Evolutionary conservation across 2,888 invertebrate species (phyloP).

Genomic region (Aromia moschata): DNA sequence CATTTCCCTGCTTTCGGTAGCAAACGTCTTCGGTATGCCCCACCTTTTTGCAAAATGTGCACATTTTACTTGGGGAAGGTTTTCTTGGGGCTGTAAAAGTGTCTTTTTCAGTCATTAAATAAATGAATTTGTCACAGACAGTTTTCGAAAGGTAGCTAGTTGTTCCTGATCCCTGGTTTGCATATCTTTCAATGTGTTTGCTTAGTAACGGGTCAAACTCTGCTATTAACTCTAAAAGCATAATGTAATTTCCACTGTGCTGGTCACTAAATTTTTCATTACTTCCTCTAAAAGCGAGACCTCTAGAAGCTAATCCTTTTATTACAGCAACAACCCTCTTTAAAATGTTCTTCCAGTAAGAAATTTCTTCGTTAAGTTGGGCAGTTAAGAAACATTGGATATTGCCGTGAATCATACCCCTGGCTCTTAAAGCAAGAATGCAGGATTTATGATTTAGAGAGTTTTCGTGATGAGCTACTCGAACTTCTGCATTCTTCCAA

Average conservation of each 20-base stretch:
- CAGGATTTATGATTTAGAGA: constrained; percentile 31
- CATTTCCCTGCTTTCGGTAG: no score
- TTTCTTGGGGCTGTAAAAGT: no score
- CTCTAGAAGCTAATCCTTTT: constrained; percentile 34
- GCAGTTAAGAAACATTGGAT: not conserved
- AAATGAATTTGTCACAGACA: not conserved
- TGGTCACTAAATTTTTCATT: constrained; percentile 44
- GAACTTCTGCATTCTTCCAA: constrained; percentile 36
- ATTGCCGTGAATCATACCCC: not conserved
- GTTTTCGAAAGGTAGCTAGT: not conserved
- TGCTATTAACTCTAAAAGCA: constrained; percentile 46
- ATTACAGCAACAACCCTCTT: constrained; percentile 41
- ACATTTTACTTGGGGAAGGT: no score
- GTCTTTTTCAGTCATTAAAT: no score
- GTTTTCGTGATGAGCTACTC: constrained; percentile 35
- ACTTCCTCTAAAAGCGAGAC: constrained; percentile 37
- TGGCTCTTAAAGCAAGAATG: constrained; percentile 25
- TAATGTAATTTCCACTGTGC: constrained; percentile 50
- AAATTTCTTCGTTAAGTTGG: not conserved
- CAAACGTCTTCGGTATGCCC: no score
- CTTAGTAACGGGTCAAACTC: constrained; percentile 51
- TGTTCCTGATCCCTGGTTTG: not conserved
- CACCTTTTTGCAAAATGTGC: no score
- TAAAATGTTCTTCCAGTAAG: constrained; percentile 47
- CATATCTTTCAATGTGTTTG: constrained; percentile 41